Conservation (phyloP, 2,888 invertebrate species). For the Myathropa florea region DNA sequence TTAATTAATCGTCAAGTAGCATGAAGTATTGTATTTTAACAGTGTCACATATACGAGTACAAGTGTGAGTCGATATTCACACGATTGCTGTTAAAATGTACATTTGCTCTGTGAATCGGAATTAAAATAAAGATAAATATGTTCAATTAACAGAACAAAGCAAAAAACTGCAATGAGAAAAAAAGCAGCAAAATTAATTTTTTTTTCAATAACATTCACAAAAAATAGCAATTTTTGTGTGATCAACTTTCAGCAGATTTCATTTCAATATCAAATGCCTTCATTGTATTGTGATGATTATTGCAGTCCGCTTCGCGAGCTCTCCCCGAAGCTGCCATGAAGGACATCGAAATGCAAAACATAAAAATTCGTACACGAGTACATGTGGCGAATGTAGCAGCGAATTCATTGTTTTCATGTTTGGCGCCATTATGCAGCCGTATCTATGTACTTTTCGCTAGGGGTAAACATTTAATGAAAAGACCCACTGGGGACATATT, state of each 20-base stretch:
- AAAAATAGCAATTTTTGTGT: slow-evolving; percentile 27
- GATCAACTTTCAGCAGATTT: slow-evolving; percentile 27
- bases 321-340: neutral
- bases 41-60: too few relatives aligned
- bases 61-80: too few relatives aligned
- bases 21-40: too few relatives aligned
- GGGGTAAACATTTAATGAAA: slow-evolving; percentile 64
- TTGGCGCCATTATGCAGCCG: slow-evolving; percentile 5
- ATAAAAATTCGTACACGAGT: slow-evolving; percentile 12
- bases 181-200: neutral
- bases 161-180: neutral
- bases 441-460: slow-evolving; percentile 19
- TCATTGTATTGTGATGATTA: slow-evolving; percentile 21
- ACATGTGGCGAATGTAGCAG: neutral
- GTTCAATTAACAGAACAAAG: slow-evolving; percentile 1
- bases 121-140: neutral
- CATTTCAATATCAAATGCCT: slow-evolving; percentile 24
- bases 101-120: neutral
- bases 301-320: slow-evolving; percentile 14
- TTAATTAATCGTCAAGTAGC: too few relatives aligned
- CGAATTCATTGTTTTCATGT: slow-evolving; percentile 37
- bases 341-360: slow-evolving; percentile 39
- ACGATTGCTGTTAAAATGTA: too few relatives aligned
- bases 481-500: slow-evolving; percentile 60
- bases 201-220: slow-evolving; percentile 22